Percentiles rank a stretch among this genome's conserved stretches.
phyloP scores from a whole-genome alignment of 2,888 invertebrate genomes.

The Eupithecia centaureata region DNA sequence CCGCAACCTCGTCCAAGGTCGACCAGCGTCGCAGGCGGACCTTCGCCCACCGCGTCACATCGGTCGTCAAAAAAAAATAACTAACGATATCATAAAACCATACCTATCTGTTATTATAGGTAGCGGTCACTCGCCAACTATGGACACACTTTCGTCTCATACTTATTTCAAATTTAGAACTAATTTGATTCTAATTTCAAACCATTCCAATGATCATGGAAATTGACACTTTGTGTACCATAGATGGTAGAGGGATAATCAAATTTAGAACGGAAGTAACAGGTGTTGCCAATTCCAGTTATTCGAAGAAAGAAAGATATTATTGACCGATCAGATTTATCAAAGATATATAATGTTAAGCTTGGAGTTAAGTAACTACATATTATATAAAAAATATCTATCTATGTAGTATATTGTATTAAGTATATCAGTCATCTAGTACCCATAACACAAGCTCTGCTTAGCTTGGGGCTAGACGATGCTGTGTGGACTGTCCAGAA shows the following conservation, averaged over 20 bases:
- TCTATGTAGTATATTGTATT: too few relatives aligned
- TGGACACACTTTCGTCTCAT: conserved; percentile 12
- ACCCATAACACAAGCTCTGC: too few relatives aligned
- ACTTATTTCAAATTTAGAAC: background rate
- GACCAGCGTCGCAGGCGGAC: too few relatives aligned
- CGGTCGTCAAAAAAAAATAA: too few relatives aligned
- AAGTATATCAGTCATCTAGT: too few relatives aligned
- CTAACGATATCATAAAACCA: background rate
- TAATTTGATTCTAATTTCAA: conserved; percentile 12
- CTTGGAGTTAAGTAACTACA: too few relatives aligned
- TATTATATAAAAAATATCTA: too few relatives aligned
- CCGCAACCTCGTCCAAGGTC: too few relatives aligned
- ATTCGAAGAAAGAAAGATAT: background rate
- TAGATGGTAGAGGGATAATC: conserved; percentile 13
- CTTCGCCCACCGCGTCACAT: too few relatives aligned
- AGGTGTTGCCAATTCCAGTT: background rate
- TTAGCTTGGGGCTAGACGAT: too few relatives aligned
- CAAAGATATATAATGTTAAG: too few relatives aligned
- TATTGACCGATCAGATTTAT: background rate
- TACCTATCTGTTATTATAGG: conserved; percentile 14
- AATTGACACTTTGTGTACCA: conserved; percentile 8
- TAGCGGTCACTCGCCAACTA: conserved; percentile 13
- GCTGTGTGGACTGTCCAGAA: too few relatives aligned
- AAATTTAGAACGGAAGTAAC: conserved; percentile 1
- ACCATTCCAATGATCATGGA: conserved; percentile 9